Conservation (phyloP, 1,140 invertebrate species). For the Eurytemora carolleeae region DNA sequence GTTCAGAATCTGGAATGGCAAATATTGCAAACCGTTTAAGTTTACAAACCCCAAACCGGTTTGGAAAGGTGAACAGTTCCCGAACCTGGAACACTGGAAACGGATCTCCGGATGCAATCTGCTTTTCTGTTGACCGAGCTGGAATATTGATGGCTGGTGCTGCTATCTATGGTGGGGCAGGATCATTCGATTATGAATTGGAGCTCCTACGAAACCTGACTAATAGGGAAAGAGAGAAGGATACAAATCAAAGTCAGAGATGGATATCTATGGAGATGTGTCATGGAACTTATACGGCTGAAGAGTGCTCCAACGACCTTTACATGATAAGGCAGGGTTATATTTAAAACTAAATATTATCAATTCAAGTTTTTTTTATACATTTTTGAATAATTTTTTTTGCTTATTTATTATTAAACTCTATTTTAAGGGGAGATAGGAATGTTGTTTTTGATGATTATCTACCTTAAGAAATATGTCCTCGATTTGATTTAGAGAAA, state of each 20-base stretch:
- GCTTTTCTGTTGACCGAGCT: slow-evolving; percentile 70
- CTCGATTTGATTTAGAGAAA: too few species aligned
- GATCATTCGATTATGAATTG: slow-evolving; percentile 69
- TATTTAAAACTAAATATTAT: too few species aligned
- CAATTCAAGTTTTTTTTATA: too few species aligned
- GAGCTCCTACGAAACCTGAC: slow-evolving; percentile 66
- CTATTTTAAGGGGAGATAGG: too few species aligned
- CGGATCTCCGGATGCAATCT: slow-evolving; percentile 87
- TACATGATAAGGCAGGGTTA: too few species aligned
- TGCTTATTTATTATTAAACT: too few species aligned
- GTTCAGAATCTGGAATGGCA: slow-evolving; percentile 18
- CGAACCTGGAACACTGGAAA: slow-evolving; percentile 91
- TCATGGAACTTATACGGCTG: slow-evolving; percentile 47
- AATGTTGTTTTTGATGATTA: too few species aligned
- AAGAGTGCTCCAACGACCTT: slow-evolving; percentile 46
- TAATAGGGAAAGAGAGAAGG: slow-evolving; percentile 5
- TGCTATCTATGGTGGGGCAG: slow-evolving; percentile 66
- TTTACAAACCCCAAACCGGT: slow-evolving; percentile 57
- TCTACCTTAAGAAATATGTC: too few species aligned
- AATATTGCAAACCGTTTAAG: slow-evolving; percentile 5
- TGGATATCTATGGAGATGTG: slow-evolving; percentile 54
- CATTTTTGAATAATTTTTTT: too few species aligned
- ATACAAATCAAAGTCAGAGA: slow-evolving; percentile 22
- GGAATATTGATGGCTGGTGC: slow-evolving; percentile 74
- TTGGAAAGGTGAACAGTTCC: slow-evolving; percentile 64